phyloP scores from a whole-genome alignment of 2,113 vertebrate genomes.

The Nesoenas mayeri region DNA sequence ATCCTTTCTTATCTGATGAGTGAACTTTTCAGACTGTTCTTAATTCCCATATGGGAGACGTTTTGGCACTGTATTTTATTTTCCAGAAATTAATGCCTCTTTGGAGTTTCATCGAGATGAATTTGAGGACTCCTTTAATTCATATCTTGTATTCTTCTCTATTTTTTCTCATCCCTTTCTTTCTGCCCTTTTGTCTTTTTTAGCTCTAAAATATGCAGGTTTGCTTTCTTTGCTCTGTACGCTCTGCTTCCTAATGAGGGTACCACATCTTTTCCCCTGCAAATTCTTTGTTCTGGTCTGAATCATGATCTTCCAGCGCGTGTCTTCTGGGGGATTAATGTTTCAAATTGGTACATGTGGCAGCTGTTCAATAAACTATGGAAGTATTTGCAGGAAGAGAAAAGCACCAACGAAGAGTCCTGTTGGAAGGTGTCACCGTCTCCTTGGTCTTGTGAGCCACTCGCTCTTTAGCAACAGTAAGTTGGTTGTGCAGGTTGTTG shows the following conservation, averaged over 20 bases:
- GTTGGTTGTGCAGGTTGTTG: background rate
- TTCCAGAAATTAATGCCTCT: background rate
- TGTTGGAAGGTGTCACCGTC: rapidly evolving
- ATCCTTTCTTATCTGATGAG: background rate
- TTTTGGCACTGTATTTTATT: background rate
- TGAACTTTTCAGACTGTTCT: background rate
- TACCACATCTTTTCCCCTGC: background rate
- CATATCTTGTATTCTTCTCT: background rate
- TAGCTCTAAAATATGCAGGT: background rate
- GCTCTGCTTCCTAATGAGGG: background rate
- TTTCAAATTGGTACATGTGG: background rate
- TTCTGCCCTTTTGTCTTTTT: background rate
- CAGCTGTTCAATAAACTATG: background rate
- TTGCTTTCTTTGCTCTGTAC: background rate
- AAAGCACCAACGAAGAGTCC: rapidly evolving
- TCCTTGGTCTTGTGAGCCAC: background rate
- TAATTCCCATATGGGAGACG: background rate
- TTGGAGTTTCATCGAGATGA: background rate
- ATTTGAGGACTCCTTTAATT: background rate
- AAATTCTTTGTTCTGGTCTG: slow-evolving; percentile 25
- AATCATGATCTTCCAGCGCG: background rate
- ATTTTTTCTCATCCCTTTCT: background rate
- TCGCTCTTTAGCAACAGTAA: background rate
- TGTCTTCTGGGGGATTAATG: background rate
- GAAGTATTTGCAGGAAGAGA: background rate